A percentile compares a stretch with the other conserved stretches of the same genome.
Evolutionary conservation across 2,888 invertebrate genomes (phyloP).

Genomic region (Didymodactylos carnosus): DNA sequence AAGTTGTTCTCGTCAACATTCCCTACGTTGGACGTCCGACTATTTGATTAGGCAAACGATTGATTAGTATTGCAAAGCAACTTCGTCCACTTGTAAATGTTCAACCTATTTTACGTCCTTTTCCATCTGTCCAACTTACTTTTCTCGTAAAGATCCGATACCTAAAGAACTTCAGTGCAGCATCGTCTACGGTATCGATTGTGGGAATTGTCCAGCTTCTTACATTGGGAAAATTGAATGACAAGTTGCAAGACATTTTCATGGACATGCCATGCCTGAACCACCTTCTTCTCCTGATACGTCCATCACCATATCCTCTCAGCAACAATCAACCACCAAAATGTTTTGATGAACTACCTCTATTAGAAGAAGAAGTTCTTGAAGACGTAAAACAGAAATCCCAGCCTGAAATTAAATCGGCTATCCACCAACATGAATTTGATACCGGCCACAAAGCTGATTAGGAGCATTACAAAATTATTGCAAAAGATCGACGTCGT

Average conservation of each 20-base stretch:
- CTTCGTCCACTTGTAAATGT: background rate
- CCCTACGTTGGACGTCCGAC: background rate
- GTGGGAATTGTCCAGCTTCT: background rate
- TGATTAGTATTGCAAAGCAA: background rate
- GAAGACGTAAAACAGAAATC: no score
- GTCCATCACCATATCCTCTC: background rate
- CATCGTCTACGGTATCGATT: background rate
- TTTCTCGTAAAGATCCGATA: background rate
- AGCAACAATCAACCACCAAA: background rate
- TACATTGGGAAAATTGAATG: background rate
- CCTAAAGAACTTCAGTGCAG: background rate
- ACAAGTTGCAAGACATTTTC: background rate
- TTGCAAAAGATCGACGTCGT: background rate
- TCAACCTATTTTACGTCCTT: background rate
- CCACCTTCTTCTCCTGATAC: no score
- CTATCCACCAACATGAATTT: background rate
- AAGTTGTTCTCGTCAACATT: background rate
- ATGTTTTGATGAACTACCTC: no score
- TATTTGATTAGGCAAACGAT: background rate
- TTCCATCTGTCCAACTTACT: background rate
- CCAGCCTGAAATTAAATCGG: background rate
- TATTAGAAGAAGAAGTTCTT: no score
- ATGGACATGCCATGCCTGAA: background rate
- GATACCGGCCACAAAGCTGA: background rate
- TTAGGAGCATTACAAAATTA: background rate